phyloP scores from a whole-genome alignment of 2,113 vertebrate genomes.

The Carassius gibelio region DNA sequence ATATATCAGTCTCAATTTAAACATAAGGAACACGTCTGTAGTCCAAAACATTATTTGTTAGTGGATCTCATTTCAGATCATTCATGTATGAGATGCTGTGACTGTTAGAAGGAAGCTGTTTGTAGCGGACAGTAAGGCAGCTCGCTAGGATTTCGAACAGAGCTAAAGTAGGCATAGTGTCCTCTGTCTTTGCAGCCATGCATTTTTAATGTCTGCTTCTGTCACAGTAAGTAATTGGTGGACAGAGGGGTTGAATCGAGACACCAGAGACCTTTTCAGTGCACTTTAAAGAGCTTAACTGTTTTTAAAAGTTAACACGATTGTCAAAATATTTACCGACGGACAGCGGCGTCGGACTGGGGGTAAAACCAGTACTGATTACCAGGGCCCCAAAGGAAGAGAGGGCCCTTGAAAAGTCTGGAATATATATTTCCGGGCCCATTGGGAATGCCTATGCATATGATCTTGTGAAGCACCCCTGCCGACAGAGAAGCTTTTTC shows the following conservation, averaged over 20 bases:
- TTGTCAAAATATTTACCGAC: slow-evolving; percentile 29
- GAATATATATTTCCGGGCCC: too few species aligned
- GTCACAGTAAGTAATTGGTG: slow-evolving; percentile 67
- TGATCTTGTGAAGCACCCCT: too few species aligned
- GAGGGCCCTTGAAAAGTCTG: too few species aligned
- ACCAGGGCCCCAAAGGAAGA: too few species aligned
- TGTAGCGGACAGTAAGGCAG: background rate
- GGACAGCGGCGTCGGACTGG: too few species aligned
- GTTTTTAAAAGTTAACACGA: slow-evolving; percentile 45
- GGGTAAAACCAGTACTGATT: too few species aligned
- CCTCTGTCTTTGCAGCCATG: slow-evolving; percentile 49
- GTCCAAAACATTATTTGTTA: background rate
- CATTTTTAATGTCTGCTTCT: slow-evolving; percentile 64
- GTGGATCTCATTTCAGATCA: background rate
- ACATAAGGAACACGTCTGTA: background rate
- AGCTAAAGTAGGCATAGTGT: slow-evolving; percentile 52
- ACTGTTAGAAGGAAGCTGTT: background rate
- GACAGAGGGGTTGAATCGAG: slow-evolving; percentile 53
- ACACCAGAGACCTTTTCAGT: slow-evolving; percentile 62
- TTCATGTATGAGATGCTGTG: background rate
- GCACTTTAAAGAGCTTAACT: slow-evolving; percentile 40
- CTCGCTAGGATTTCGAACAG: background rate
- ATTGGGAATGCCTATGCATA: too few species aligned
- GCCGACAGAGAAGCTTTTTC: background rate
- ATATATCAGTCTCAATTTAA: too few species aligned